Evolutionary conservation across 2,888 invertebrate species (phyloP).

Genomic region (Serripes groenlandicus): DNA sequence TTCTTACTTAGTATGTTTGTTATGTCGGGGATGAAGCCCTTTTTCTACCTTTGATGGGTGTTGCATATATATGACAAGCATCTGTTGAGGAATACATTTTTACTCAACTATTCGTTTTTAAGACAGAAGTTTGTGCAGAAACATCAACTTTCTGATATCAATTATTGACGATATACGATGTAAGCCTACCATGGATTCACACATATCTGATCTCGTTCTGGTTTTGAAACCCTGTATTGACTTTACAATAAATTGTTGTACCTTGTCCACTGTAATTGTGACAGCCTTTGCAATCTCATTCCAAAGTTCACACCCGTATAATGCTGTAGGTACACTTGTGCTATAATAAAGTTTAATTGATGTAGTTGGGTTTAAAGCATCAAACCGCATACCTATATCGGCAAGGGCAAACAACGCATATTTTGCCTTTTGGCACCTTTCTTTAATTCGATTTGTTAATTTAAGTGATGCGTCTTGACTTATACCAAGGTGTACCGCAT

Average conservation of each 20-base stretch:
- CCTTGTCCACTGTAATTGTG: background rate
- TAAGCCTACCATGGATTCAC: constrained; percentile 10
- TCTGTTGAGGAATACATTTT: constrained; percentile 3
- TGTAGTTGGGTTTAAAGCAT: background rate
- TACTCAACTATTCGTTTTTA: background rate
- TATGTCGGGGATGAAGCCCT: constrained; percentile 18
- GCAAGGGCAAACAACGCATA: constrained; percentile 5
- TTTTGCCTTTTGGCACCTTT: constrained; percentile 13
- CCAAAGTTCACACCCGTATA: constrained; percentile 21
- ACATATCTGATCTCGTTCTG: constrained; percentile 16
- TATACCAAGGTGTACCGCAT: no score
- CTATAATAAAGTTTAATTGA: constrained; percentile 12
- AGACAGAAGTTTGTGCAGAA: constrained; percentile 13
- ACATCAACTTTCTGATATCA: background rate
- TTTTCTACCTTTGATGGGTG: background rate
- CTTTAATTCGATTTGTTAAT: no score
- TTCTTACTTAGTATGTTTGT: background rate
- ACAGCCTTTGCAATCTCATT: constrained; percentile 1
- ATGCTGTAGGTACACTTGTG: background rate
- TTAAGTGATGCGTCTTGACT: no score
- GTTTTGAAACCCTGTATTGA: constrained; percentile 1
- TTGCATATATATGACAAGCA: no score
- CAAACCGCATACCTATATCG: background rate
- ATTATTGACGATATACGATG: background rate
- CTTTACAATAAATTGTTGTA: constrained; percentile 14